phyloP scores from a whole-genome alignment of 2,797 vertebrate genomes.

The Sparidentex hasta region DNA sequence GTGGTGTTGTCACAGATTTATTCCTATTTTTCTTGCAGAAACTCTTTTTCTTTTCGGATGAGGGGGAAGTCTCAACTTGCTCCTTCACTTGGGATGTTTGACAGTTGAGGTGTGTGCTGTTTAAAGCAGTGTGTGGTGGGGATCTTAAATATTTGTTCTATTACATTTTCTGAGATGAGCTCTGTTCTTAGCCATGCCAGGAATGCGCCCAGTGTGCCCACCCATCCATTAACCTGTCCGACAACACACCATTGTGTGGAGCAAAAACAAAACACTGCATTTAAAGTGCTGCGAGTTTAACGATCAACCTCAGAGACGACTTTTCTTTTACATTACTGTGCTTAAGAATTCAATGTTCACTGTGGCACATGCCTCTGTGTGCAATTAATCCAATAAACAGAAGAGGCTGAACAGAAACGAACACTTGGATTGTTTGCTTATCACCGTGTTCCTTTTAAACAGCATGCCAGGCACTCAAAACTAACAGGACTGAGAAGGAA shows the following conservation, averaged over 20 bases:
- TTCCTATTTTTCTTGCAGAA: constrained; percentile 32
- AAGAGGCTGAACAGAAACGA: background rate
- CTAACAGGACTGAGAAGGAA: constrained; percentile 15
- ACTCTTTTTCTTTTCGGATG: constrained; percentile 82
- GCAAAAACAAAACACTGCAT: constrained; percentile 68
- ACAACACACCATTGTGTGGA: constrained; percentile 83
- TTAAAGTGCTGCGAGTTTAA: constrained; percentile 21
- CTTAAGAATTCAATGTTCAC: background rate
- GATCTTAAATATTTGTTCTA: constrained; percentile 89
- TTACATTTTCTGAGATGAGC: constrained; percentile 87
- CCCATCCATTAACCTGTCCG: constrained; percentile 86
- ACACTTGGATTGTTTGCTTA: constrained; percentile 1
- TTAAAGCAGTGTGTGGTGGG: constrained; percentile 11
- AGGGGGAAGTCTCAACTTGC: constrained; percentile 71
- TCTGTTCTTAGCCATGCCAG: constrained; percentile 87
- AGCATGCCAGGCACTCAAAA: background rate
- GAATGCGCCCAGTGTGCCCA: constrained; percentile 85
- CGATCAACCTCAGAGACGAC: background rate
- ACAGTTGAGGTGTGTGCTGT: constrained; percentile 41
- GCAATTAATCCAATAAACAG: background rate
- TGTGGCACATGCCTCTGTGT: background rate
- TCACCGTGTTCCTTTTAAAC: background rate
- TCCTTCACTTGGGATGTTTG: constrained; percentile 66
- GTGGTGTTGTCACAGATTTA: constrained; percentile 38
- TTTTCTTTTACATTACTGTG: background rate